Evolutionary conservation across 1,140 invertebrate species (phyloP), one percentile per base, ranked within the genome.

Genomic region (Tribolium madens): DNA sequence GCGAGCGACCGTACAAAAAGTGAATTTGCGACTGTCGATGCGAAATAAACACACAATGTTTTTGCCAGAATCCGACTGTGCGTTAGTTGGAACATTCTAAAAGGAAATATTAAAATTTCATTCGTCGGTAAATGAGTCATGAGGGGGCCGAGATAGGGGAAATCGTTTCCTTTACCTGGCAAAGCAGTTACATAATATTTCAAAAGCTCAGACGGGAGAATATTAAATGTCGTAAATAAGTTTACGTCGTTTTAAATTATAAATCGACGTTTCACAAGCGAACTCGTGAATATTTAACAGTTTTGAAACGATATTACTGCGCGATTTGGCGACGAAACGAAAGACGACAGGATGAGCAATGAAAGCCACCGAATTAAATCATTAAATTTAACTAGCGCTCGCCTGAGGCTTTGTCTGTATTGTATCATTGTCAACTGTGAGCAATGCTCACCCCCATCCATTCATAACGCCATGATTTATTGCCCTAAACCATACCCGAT

Each of bases 81-180:
- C 42, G 36, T n/a, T 72, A 72, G 31, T 9, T 50, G 17, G 1
- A 50, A 5, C 46, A 2, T 72, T 72, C 42, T 48, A 52, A 72
- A 72, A 72, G 70, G 70, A 72, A 72, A 72, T 72, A 72, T 72
- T 72, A 72, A 72, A 72, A 72, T 72, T 72, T 72, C 70, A 72
- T 72, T 52, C 70, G 14, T 5, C 42, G 18, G 70, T 72, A 72
- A 72, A 72, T 72, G 70, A 72, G 50, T 72, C 70, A 64, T 64
- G 26, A 57, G 52, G 57, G 57, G 57, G 26, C 57, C 26, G 57
- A 64, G 57, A 36, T 64, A 64, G 57, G 57, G 57, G 57, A 64
- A 64, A 64, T 64, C 21, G 14, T 64, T 64, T 64, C 57, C 57
- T 64, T 33, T 64, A 64, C 57, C 57, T 64, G 57, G 15, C 57